Percentiles rank a stretch among this genome's conserved stretches.
Conservation (phyloP, 2,888 invertebrate species). For the Candidula unifasciata region DNA sequence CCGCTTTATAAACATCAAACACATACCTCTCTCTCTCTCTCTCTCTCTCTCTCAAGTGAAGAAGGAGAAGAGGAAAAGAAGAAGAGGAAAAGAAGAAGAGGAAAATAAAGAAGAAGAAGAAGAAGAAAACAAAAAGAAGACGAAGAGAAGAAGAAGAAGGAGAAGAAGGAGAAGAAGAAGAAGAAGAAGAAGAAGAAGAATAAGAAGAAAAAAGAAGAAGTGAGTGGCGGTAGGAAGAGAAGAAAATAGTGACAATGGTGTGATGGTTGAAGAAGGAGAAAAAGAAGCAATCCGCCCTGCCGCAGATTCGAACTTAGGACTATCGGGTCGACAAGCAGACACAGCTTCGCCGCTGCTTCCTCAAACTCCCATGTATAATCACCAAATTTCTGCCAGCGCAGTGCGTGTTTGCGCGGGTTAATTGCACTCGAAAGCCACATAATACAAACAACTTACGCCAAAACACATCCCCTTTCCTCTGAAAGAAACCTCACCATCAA, state of each 20-base stretch:
- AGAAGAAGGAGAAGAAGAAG: neutral
- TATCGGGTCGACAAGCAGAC: too few species aligned
- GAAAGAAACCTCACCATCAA: slow-evolving; percentile 1
- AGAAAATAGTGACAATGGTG: neutral
- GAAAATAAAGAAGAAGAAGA: neutral
- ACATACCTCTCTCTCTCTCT: too few species aligned
- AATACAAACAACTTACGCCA: too few species aligned
- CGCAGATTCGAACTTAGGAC: too few species aligned
- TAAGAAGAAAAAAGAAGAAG: neutral
- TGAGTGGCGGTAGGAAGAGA: neutral
- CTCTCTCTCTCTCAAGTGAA: too few species aligned
- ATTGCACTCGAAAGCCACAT: too few species aligned
- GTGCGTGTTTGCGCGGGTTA: too few species aligned
- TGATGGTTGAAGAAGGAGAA: neutral
- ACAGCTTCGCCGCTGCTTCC: too few species aligned
- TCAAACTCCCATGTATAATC: too few species aligned
- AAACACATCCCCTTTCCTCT: neutral
- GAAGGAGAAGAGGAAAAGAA: neutral
- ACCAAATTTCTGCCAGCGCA: too few species aligned
- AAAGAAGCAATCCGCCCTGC: neutral
- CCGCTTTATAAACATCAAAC: too few species aligned
- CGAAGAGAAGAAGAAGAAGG: neutral
- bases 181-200: neutral
- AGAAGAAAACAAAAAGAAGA: too few species aligned
- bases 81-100: neutral